Base-by-base conservation (phyloP, 2,888 invertebrate species). In the Atethmia centrago region DNA sequence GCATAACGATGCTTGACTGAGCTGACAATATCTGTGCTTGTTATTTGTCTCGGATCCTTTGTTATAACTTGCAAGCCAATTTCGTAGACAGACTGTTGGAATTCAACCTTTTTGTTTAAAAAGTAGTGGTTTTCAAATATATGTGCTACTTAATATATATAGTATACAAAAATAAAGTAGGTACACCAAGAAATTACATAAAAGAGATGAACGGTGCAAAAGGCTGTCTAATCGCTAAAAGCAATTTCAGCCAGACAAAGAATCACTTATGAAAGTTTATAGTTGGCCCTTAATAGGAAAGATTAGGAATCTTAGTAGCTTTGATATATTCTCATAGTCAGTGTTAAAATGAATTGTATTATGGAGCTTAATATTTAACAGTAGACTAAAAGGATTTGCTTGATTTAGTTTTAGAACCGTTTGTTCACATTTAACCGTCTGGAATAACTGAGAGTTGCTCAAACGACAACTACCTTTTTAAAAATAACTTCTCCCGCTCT, bases 241-340 rank as follows among this genome's bases (percentile, higher is more conserved):
- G 61, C 77, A 71, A 76, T 77, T 77, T 77, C 47, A 36, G 42
- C 55, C 53, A 77, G 75, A 75, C 70, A 76, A 77, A 77, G 70
- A 76, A 76, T 77, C 71, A 70, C 71, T 77, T 77, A 36, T 42
- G 47, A 69, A 77, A 62, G 42, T 77, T 70, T 77, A 70, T 70
- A 77, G 67, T 76, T 67, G 42, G 10, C 56, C 76, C 67, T 58
- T 66, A 49, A 75, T 58, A 42, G 56, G 31, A 31, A 49, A 75
- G 66, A 74, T 76, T 68, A 76, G 58, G 31, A 62, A 55, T 77
- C 55, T 70, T 49, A 77, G 55, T 19, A 14, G 31, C 49, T 70
- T 77, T 70, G 49, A 76, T 77, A 70, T 77, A 77, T 70, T 55
- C 8, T 25, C 21, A 36, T 28, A 40, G 51, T 47, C 53, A 14